Conservation (phyloP, 1,140 invertebrate species). For the Camponotus floridanus region DNA sequence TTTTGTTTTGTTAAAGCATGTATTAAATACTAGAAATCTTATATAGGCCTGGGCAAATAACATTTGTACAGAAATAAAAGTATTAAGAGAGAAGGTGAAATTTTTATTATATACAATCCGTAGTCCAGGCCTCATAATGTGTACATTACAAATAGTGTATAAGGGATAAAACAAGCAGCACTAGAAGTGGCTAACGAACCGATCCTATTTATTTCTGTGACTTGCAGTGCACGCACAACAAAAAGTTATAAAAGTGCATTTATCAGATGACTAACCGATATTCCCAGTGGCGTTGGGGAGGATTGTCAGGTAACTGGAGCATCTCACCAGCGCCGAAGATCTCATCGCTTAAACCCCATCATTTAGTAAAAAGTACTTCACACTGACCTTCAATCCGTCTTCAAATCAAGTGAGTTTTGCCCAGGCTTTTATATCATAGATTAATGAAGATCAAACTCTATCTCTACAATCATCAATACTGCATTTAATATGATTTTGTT, state of each 20-base stretch:
- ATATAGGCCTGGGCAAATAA: slow-evolving; percentile 64
- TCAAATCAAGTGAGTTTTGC: slow-evolving; percentile 65
- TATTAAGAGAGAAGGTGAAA: slow-evolving; percentile 23
- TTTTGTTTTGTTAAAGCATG: slow-evolving; percentile 53
- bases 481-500: slow-evolving; percentile 61
- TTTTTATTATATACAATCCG: slow-evolving; percentile 44
- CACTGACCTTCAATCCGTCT: slow-evolving; percentile 62
- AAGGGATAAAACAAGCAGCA: slow-evolving; percentile 62
- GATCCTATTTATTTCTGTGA: slow-evolving; percentile 83
- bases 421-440: slow-evolving; percentile 62
- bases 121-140: slow-evolving; percentile 55
- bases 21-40: slow-evolving; percentile 26
- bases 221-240: slow-evolving; percentile 85
- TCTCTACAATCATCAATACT: slow-evolving; percentile 31
- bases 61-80: neutral
- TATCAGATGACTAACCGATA: slow-evolving; percentile 87
- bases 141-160: slow-evolving; percentile 63
- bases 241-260: slow-evolving; percentile 87
- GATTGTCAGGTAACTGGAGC: slow-evolving; percentile 80
- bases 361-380: slow-evolving; percentile 79
- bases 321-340: slow-evolving; percentile 83
- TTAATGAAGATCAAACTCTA: slow-evolving; percentile 52
- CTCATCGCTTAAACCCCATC: slow-evolving; percentile 84
- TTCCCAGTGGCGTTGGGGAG: slow-evolving; percentile 85
- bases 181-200: slow-evolving; percentile 80